Conservation (phyloP, 1,140 invertebrate species). For the Eumeta japonica region DNA sequence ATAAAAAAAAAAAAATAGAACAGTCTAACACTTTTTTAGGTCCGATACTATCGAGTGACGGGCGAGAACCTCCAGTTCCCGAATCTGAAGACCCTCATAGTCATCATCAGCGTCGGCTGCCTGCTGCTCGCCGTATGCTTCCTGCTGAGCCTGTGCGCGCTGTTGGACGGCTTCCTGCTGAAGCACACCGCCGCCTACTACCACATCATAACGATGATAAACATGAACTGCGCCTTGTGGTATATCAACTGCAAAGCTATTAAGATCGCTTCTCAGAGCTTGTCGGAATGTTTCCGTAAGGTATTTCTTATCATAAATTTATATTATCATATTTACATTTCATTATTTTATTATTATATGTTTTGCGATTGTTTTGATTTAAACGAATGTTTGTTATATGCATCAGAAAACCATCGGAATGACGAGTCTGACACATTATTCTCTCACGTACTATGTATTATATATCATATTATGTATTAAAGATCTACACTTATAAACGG, state of each 20-base stretch:
- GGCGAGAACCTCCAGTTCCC: constrained; percentile 61
- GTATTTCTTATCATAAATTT: constrained; percentile 18
- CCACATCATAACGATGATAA: constrained; percentile 65
- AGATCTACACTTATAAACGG: too few species aligned
- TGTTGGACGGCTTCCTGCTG: constrained; percentile 61
- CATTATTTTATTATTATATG: constrained; percentile 6
- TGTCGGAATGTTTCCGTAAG: constrained; percentile 52
- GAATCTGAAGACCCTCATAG: constrained; percentile 57
- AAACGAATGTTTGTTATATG: not conserved
- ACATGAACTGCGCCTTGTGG: constrained; percentile 66
- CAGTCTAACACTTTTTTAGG: constrained; percentile 23
- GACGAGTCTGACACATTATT: too few species aligned
- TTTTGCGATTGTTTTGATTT: constrained; percentile 6
- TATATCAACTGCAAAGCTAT: constrained; percentile 65
- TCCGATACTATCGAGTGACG: constrained; percentile 55
- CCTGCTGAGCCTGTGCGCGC: constrained; percentile 56
- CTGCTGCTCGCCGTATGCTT: constrained; percentile 59
- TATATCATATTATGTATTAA: too few species aligned
- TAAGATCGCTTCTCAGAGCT: constrained; percentile 57
- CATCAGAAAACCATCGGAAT: too few species aligned
- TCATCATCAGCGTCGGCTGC: constrained; percentile 60
- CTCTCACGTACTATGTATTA: too few species aligned
- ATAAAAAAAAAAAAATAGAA: too few species aligned
- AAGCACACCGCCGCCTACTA: constrained; percentile 62
- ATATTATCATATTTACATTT: constrained; percentile 1